Conservation (phyloP, 2,888 invertebrate genomes). For the Xanthia icteritia region DNA sequence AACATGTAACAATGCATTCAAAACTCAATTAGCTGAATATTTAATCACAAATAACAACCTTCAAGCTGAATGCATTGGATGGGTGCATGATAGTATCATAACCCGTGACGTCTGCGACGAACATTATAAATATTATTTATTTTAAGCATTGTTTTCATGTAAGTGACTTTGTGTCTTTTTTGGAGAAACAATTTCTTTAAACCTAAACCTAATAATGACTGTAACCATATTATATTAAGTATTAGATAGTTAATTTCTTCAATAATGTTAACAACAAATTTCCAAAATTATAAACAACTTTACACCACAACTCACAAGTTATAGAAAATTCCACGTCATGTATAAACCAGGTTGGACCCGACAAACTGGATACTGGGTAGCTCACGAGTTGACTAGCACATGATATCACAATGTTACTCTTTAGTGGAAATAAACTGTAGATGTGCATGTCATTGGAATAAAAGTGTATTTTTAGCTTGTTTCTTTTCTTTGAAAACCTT, state of each 20-base stretch:
- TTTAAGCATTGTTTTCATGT: too few species aligned
- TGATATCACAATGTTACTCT: slow-evolving; percentile 84
- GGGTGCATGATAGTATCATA: too few species aligned
- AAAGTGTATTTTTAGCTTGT: slow-evolving; percentile 85
- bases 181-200: too few species aligned
- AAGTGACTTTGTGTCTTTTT: too few species aligned
- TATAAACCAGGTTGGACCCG: slow-evolving; percentile 54
- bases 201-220: too few species aligned
- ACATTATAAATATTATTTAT: too few species aligned
- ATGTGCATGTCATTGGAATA: slow-evolving; percentile 89
- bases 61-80: too few species aligned
- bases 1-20: too few species aligned
- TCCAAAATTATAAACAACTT: background rate
- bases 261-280: background rate
- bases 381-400: slow-evolving; percentile 79
- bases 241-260: background rate
- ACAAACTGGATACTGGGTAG: slow-evolving; percentile 80
- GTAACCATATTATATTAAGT: background rate
- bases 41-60: too few species aligned
- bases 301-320: slow-evolving; percentile 32
- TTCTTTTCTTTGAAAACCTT: slow-evolving; percentile 62
- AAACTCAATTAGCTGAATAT: too few species aligned
- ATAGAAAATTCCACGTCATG: slow-evolving; percentile 53
- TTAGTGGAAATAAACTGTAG: slow-evolving; percentile 85
- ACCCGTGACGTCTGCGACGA: too few species aligned